phyloP scores from a whole-genome alignment of 2,113 vertebrate genomes.

The Nanorana parkeri region DNA sequence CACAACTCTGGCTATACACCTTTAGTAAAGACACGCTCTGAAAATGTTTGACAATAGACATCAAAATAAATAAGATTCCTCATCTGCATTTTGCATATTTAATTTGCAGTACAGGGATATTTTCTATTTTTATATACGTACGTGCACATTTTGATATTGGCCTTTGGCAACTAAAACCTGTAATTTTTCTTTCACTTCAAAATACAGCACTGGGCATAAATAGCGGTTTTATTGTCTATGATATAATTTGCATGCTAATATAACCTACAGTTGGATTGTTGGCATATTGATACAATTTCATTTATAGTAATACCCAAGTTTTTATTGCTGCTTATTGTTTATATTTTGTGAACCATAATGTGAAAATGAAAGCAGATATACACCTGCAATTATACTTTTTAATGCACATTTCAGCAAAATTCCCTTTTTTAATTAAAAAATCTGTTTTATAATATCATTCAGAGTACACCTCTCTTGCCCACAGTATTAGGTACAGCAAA shows the following conservation, averaged over 20 bases:
- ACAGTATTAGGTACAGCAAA: too few relatives aligned
- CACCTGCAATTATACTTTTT: neutral
- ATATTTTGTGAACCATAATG: neutral
- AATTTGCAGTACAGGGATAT: neutral
- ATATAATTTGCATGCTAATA: conserved; percentile 17
- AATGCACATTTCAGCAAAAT: too few relatives aligned
- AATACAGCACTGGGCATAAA: conserved; percentile 10
- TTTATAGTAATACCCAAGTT: neutral
- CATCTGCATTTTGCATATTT: neutral
- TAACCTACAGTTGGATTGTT: neutral
- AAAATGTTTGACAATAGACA: neutral
- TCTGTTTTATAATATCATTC: too few relatives aligned
- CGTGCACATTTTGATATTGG: neutral
- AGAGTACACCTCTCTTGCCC: too few relatives aligned
- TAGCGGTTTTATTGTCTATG: conserved; percentile 2
- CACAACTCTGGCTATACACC: too few relatives aligned
- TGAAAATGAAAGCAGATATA: neutral
- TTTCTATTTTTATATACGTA: neutral
- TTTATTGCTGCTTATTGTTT: conserved; percentile 2
- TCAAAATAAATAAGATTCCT: neutral
- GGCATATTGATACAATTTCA: conserved; percentile 13
- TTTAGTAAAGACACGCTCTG: too few relatives aligned
- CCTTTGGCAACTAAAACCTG: neutral
- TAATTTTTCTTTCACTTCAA: conserved; percentile 24
- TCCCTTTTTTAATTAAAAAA: too few relatives aligned